Conservation (phyloP, 1,140 invertebrate species). For the Periplaneta americana region DNA sequence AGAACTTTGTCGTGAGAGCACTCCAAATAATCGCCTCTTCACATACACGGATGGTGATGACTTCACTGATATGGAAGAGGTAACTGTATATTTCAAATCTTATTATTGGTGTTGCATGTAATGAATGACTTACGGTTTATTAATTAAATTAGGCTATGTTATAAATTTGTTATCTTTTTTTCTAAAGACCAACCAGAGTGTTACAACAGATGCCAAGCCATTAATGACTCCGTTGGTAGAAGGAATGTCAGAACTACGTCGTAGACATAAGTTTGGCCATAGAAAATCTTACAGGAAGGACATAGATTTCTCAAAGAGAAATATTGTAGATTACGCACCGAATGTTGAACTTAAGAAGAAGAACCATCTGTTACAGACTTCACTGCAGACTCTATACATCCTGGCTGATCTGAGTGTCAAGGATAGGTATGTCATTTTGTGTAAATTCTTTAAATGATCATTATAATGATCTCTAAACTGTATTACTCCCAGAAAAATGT, state of each 20-base stretch:
- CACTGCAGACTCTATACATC: constrained; percentile 35
- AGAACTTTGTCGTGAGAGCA: neutral
- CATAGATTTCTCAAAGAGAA: neutral
- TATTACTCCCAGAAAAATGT: too few relatives aligned
- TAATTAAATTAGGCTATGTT: neutral
- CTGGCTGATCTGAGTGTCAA: constrained; percentile 38
- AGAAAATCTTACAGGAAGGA: constrained; percentile 1
- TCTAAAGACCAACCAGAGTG: neutral
- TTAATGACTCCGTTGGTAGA: neutral
- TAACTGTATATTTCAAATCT: neutral
- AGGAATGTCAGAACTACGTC: constrained; percentile 4
- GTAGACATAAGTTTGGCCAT: neutral
- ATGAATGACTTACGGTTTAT: neutral
- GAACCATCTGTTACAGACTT: constrained; percentile 38
- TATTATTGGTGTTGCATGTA: neutral
- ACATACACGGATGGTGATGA: constrained; percentile 35
- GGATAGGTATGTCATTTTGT: constrained; percentile 24
- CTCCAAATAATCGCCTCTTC: constrained; percentile 29
- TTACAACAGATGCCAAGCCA: constrained; percentile 5
- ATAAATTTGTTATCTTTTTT: neutral
- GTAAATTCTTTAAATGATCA: neutral
- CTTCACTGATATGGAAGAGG: constrained; percentile 22
- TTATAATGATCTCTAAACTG: too few relatives aligned
- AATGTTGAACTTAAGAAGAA: constrained; percentile 27
- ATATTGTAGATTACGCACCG: constrained; percentile 31